These are phyloP conservation scores for Lucilia sericata DNA, from an alignment of 1,140 invertebrate species.

Conservation along the genomic window DNA sequence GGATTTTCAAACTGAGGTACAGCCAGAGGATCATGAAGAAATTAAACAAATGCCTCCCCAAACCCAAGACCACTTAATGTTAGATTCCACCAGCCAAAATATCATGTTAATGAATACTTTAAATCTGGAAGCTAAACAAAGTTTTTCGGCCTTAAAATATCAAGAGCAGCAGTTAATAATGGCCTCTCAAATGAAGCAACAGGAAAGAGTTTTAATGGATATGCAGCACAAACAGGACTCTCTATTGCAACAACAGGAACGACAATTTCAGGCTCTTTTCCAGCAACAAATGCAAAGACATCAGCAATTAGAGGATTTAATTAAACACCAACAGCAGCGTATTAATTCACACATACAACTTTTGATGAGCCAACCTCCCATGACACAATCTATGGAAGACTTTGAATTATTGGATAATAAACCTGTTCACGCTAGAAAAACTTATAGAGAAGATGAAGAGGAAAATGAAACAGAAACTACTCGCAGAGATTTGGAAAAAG, in stretches of 20 bases:
- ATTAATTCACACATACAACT: conserved; percentile 71
- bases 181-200: conserved; percentile 70
- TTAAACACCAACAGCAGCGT: conserved; percentile 69
- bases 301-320: conserved; percentile 69
- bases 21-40: neutral
- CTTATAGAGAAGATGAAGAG: neutral
- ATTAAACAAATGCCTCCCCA: neutral
- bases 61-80: neutral
- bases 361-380: conserved; percentile 66
- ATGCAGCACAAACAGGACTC: conserved; percentile 69
- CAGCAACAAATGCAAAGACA: conserved; percentile 69
- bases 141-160: conserved; percentile 68
- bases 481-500: neutral
- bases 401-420: neutral
- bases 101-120: conserved; percentile 58
- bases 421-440: neutral
- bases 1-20: neutral
- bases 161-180: conserved; percentile 70
- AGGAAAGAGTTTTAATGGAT: conserved; percentile 68
- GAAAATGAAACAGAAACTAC: neutral
- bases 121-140: conserved; percentile 66
- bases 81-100: conserved; percentile 49
- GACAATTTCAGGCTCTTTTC: conserved; percentile 68
- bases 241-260: conserved; percentile 67
- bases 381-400: neutral